Evolutionary conservation across 2,113 vertebrate genomes (phyloP), one percentile per base, ranked within the genome.

Genomic region (Myotis yumanensis): DNA sequence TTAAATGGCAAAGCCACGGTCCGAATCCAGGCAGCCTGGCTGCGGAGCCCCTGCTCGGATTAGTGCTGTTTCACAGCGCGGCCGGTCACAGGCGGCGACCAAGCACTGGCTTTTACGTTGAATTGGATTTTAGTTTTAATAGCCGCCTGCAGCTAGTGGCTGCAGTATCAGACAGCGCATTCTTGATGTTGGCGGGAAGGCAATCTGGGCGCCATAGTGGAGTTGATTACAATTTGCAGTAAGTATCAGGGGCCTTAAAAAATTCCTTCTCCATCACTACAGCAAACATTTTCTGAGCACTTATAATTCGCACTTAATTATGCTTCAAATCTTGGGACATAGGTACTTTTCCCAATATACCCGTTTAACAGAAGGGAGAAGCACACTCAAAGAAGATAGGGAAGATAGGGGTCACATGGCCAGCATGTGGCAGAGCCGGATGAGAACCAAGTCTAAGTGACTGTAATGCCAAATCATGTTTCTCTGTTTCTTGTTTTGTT

Each of bases 111-210:
- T 75, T 75, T 75, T 48, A 48, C 15, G 25, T 62, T 16, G 8
- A 32, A 62, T 22, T 51, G 11, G 11, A 25, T 43, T 30, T 35
- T 48, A 3, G 30, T 18, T 11, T 11, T 30, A 87, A n/a, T 2
- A 80, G 72, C 23, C 6, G 0, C 3, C 3, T 6, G 5, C 6
- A 11, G n/a, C 83, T 17, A 2, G 11, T 3, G 79, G 43, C n/a
- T 3, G 0, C 66, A 0, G 5, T 5, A 7, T 5, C 2, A 5
- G 71, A 0, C 23, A 11, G 59, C 11, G 11, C 46, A 46, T 10
- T 12, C 16, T 64, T 40, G 66, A 14, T 5, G 6, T 11, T 11
- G 40, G 43, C 11, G 18, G 40, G 48, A 54, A 80, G 80, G n/a
- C 40, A 6, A 7, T 37, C 16, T 37, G 81, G 23, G 54, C 35